phyloP scores from a whole-genome alignment of 2,113 vertebrate species.

The Alectura lathami region DNA sequence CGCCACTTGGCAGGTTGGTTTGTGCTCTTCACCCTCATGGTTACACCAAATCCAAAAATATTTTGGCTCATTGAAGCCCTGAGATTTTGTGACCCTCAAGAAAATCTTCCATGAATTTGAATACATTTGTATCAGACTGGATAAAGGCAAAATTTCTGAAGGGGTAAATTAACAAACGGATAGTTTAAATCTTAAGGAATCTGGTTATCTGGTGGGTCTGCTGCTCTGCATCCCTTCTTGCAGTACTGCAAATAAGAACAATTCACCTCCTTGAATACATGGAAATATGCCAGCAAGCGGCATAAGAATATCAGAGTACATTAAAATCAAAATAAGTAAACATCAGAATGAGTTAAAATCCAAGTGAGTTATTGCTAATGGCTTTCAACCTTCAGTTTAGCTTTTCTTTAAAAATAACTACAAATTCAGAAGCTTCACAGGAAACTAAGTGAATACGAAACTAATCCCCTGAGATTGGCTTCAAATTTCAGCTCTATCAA shows the following conservation, averaged over 20 bases:
- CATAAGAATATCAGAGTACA: slow-evolving; percentile 70
- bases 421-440: slow-evolving; percentile 42
- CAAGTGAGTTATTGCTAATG: slow-evolving; percentile 50
- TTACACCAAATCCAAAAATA: neutral
- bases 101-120: neutral
- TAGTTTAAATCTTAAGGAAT: neutral
- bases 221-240: neutral
- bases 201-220: neutral
- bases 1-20: neutral
- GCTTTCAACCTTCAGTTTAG: slow-evolving; percentile 40
- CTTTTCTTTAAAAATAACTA: slow-evolving; percentile 69
- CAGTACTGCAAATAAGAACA: slow-evolving; percentile 22
- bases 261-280: neutral
- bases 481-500: slow-evolving; percentile 63
- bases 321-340: slow-evolving; percentile 74
- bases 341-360: slow-evolving; percentile 69
- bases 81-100: neutral
- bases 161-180: neutral
- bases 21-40: neutral
- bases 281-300: slow-evolving; percentile 45
- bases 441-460: slow-evolving; percentile 69
- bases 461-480: slow-evolving; percentile 63
- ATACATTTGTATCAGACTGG: neutral
- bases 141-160: neutral
- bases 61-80: neutral